Percentiles rank a stretch among this genome's conserved stretches.
These are phyloP conservation scores for Sciurus carolinensis DNA, from an alignment of 2,797 vertebrate species.

Conservation along the genomic window DNA sequence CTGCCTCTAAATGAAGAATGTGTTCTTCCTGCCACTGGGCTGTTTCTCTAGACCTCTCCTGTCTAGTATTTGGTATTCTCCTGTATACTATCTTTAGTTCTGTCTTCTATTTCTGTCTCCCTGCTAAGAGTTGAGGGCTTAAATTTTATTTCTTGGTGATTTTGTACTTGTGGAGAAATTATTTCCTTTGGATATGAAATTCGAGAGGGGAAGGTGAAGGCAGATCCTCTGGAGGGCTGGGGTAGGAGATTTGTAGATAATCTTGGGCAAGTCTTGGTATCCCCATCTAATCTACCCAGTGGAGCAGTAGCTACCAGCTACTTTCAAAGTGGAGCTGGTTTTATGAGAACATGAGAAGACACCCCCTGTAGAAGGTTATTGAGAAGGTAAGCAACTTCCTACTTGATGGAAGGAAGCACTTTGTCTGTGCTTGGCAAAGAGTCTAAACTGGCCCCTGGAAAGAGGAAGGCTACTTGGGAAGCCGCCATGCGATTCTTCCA, in stretches of 20 bases:
- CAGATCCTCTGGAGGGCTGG: neutral
- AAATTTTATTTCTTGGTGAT: neutral
- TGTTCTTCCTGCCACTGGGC: rapidly evolving
- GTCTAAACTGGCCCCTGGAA: neutral
- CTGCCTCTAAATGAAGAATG: neutral
- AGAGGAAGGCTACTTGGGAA: neutral
- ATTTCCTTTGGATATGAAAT: neutral
- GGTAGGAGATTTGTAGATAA: neutral
- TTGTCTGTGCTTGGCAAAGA: neutral
- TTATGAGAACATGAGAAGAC: neutral
- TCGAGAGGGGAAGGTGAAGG: neutral
- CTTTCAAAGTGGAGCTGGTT: neutral
- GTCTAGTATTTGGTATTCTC: neutral
- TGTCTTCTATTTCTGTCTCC: slow-evolving; percentile 8
- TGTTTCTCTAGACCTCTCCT: neutral
- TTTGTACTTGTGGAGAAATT: neutral
- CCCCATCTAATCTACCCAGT: neutral
- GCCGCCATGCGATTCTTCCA: neutral
- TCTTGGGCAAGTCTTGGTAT: neutral
- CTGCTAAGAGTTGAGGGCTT: neutral
- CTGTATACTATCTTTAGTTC: neutral
- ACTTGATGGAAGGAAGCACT: too few species aligned
- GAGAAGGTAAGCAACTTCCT: neutral
- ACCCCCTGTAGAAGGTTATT: neutral
- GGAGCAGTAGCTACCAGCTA: neutral